Percentiles rank a stretch among this genome's conserved stretches.
These are phyloP conservation scores for Florisuga fusca DNA, from an alignment of 2,797 vertebrate species.

Conservation along the genomic window DNA sequence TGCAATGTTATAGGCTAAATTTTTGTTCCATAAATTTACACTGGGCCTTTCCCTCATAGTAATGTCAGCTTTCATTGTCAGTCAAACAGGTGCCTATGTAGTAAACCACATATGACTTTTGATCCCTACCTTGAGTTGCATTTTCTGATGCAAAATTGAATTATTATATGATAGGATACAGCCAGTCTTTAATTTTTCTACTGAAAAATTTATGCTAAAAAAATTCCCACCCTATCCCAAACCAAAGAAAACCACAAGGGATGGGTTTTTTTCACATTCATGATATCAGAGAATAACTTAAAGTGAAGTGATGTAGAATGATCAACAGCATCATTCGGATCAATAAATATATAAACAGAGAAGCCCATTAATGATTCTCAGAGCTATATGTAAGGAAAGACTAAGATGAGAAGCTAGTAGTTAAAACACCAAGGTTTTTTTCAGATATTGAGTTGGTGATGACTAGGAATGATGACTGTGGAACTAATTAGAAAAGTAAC, in stretches of 20 bases:
- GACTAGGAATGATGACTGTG: neutral
- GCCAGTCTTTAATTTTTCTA: neutral
- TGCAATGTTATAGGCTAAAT: conserved; percentile 48
- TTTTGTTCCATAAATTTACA: conserved; percentile 62
- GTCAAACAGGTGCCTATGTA: conserved; percentile 1
- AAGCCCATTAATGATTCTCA: neutral
- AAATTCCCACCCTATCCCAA: rapidly evolving
- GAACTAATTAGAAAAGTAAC: neutral
- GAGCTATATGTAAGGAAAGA: neutral
- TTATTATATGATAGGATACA: neutral
- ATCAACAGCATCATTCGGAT: neutral
- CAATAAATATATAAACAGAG: neutral
- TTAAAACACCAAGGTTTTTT: neutral
- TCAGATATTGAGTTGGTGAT: neutral
- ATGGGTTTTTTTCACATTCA: neutral
- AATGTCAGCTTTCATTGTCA: conserved; percentile 40
- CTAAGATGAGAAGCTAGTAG: neutral
- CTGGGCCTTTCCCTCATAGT: conserved; percentile 36
- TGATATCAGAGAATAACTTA: neutral
- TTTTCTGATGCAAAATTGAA: neutral
- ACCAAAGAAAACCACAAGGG: rapidly evolving
- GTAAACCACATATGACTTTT: conserved; percentile 28
- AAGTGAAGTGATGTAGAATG: neutral
- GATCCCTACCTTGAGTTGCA: neutral
- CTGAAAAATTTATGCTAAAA: neutral